phyloP scores from a whole-genome alignment of 1,140 invertebrate species.

The Oscheius sp. region DNA sequence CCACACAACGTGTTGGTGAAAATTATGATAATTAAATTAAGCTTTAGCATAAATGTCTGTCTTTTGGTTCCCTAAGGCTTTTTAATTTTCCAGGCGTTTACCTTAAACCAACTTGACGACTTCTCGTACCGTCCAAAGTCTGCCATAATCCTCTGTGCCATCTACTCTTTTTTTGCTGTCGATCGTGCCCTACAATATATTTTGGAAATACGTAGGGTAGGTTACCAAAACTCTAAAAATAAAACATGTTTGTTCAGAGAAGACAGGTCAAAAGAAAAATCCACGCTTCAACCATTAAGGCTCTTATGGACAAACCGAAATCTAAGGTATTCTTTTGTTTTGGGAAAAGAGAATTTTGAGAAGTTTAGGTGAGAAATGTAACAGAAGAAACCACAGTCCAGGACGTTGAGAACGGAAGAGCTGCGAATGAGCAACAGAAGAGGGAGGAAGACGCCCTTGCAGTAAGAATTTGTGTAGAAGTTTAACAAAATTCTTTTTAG shows the following conservation, averaged over 20 bases:
- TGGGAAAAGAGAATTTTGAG: not conserved
- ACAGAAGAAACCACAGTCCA: constrained; percentile 20
- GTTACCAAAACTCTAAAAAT: not conserved
- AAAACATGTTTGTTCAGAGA: constrained; percentile 12
- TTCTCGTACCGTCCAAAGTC: constrained; percentile 51
- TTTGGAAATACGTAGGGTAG: constrained; percentile 49
- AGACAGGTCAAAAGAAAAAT: constrained; percentile 23
- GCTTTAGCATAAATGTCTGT: no score
- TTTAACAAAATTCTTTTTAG: constrained; percentile 38
- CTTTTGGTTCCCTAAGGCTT: no score
- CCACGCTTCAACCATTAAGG: constrained; percentile 20
- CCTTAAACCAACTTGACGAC: constrained; percentile 31
- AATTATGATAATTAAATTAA: no score
- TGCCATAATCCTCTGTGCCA: constrained; percentile 49
- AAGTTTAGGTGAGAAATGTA: constrained; percentile 3
- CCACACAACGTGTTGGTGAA: no score
- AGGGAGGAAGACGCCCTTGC: not conserved
- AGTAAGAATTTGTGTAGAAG: constrained; percentile 18
- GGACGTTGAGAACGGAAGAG: constrained; percentile 2
- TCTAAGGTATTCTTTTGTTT: not conserved
- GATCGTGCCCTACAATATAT: constrained; percentile 52
- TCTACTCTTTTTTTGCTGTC: constrained; percentile 52
- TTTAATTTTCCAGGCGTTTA: constrained; percentile 43
- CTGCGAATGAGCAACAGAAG: constrained; percentile 13
- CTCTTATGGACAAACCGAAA: constrained; percentile 27